phyloP scores from a whole-genome alignment of 1,140 invertebrate species.

The Drosophila melanica region DNA sequence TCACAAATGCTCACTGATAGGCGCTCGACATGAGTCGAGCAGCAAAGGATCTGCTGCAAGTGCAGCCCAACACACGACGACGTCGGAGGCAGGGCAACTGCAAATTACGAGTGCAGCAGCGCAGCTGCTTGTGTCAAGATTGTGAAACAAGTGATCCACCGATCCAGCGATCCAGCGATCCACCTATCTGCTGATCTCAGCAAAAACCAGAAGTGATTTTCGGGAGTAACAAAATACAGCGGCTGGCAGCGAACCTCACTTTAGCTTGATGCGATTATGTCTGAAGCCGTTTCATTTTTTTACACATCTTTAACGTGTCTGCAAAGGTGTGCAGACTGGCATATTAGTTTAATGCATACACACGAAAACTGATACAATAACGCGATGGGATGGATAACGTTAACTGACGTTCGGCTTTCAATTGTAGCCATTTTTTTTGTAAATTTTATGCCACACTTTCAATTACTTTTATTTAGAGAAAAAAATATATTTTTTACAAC shows the following conservation, averaged over 20 bases:
- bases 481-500: no score
- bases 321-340: constrained; percentile 59
- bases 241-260: constrained; percentile 47
- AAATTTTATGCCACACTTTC: no score
- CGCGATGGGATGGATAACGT: background rate
- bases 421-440: no score
- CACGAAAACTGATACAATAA: background rate
- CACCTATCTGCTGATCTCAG: constrained; percentile 11
- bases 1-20: background rate
- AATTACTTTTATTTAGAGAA: no score
- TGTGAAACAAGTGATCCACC: constrained; percentile 17
- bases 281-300: background rate
- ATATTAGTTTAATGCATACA: constrained; percentile 47
- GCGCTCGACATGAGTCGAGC: background rate
- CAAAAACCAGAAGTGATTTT: constrained; percentile 78
- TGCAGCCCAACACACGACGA: background rate
- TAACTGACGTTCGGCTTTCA: background rate
- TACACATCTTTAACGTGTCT: constrained; percentile 55
- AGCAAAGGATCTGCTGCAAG: background rate
- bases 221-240: constrained; percentile 45
- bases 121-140: constrained; percentile 54
- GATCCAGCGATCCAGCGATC: constrained; percentile 18
- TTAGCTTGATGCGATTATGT: constrained; percentile 67
- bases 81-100: background rate
- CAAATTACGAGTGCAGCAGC: constrained; percentile 23